A percentile compares a stretch with the other conserved stretches of the same genome.
Conservation (phyloP, 2,113 vertebrate species). For the Crotalus helleri region DNA sequence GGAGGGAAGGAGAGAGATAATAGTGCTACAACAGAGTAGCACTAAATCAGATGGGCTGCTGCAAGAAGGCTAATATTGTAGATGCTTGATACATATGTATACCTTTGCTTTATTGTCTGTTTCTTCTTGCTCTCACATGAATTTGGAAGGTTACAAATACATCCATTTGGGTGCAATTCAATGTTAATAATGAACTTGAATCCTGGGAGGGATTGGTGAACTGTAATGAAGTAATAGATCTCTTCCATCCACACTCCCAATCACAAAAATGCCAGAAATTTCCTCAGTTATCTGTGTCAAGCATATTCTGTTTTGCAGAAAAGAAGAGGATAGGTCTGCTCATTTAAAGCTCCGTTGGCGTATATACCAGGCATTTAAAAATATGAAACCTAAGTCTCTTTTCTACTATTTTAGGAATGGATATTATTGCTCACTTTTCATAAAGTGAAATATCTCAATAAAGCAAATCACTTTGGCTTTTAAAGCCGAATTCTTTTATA, state of each 20-base stretch:
- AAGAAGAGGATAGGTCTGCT: not conserved
- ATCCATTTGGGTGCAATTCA: not conserved
- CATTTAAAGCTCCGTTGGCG: not conserved
- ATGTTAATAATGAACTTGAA: not conserved
- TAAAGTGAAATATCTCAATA: not conserved
- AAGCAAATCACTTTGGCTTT: conserved; percentile 12
- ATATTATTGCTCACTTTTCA: conserved; percentile 29
- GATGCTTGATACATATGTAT: not conserved
- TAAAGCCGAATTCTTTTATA: conserved; percentile 42
- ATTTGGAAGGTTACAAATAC: not conserved
- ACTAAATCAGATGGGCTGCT: not conserved
- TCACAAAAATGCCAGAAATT: not conserved
- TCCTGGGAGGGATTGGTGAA: not conserved
- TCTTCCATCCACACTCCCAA: not conserved
- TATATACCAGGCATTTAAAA: not conserved
- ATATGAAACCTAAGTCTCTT: not conserved
- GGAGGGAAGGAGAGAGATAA: not conserved
- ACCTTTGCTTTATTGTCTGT: not conserved
- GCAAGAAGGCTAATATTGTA: too few species aligned
- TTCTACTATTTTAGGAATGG: not conserved
- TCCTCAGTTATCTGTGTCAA: not conserved
- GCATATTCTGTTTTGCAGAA: not conserved
- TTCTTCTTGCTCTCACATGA: not conserved
- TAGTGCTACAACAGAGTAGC: not conserved
- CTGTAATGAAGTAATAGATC: not conserved